phyloP scores from a whole-genome alignment of 1,140 invertebrate species.

The Drosophila leontia region DNA sequence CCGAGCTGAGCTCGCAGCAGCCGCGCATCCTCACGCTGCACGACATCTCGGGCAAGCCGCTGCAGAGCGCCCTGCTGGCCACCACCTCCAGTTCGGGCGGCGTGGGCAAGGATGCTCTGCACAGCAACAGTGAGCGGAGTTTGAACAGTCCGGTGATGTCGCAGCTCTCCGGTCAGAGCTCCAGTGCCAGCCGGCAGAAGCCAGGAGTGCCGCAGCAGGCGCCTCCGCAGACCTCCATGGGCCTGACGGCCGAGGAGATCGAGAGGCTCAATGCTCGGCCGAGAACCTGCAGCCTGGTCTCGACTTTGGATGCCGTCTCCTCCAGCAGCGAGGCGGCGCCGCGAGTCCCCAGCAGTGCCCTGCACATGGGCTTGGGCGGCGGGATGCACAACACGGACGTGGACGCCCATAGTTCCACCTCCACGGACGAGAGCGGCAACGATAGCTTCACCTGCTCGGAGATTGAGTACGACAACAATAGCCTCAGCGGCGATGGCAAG shows the following conservation, averaged over 20 bases:
- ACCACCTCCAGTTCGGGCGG: conserved; percentile 94
- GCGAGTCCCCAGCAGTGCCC: conserved; percentile 87
- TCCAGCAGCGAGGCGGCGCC: conserved; percentile 95
- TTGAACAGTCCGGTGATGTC: conserved; percentile 96
- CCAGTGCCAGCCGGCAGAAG: conserved; percentile 89
- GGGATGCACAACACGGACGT: conserved; percentile 88
- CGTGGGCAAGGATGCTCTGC: conserved; percentile 92
- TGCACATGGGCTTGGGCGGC: conserved; percentile 87
- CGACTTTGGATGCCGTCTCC: conserved; percentile 96
- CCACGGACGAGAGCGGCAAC: conserved; percentile 97
- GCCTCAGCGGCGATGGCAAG: conserved; percentile 91
- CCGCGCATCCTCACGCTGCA: conserved; percentile 95
- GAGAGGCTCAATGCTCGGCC: conserved; percentile 95
- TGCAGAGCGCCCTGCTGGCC: conserved; percentile 94
- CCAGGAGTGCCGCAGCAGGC: conserved; percentile 87
- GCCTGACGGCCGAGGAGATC: conserved; percentile 96
- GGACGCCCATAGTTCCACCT: conserved; percentile 92
- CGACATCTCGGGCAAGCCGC: conserved; percentile 96
- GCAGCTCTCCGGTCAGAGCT: conserved; percentile 93
- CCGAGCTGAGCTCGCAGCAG: conserved; percentile 95
- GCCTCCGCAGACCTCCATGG: conserved; percentile 89
- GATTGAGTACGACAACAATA: conserved; percentile 97
- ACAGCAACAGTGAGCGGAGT: conserved; percentile 95
- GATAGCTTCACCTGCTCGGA: conserved; percentile 99
- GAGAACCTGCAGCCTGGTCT: conserved; percentile 94